phyloP scores from a whole-genome alignment of 2,113 vertebrate genomes.

The Scartelaos histophorus region DNA sequence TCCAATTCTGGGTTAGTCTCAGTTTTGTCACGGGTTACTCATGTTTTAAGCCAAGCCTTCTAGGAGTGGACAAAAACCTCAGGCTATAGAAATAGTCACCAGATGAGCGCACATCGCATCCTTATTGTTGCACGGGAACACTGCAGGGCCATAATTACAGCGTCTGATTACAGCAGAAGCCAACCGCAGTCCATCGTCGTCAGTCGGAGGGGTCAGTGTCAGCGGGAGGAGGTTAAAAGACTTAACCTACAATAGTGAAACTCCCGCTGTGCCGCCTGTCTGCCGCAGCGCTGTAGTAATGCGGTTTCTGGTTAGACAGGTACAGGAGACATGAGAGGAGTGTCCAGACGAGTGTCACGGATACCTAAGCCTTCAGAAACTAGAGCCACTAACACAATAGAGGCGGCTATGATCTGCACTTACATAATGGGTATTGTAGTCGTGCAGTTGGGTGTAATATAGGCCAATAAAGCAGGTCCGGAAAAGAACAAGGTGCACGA shows the following conservation, averaged over 20 bases:
- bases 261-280: constrained; percentile 10
- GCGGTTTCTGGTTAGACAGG: constrained; percentile 58
- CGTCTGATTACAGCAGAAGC: constrained; percentile 65
- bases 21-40: neutral
- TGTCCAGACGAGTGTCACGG: constrained; percentile 47
- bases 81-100: constrained; percentile 73
- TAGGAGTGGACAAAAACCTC: constrained; percentile 74
- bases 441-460: neutral
- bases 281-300: constrained; percentile 19
- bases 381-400: neutral
- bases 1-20: neutral
- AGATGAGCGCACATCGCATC: constrained; percentile 69
- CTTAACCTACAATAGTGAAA: constrained; percentile 45
- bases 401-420: neutral
- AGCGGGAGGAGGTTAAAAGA: constrained; percentile 45
- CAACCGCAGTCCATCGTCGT: constrained; percentile 46
- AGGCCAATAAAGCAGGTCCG: constrained; percentile 1
- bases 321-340: constrained; percentile 51
- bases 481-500: neutral
- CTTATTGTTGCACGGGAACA: constrained; percentile 53
- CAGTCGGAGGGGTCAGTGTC: constrained; percentile 57
- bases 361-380: constrained; percentile 12
- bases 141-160: constrained; percentile 64
- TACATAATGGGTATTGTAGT: constrained; percentile 10
- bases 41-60: constrained; percentile 62